phyloP scores from a whole-genome alignment of 2,797 vertebrate genomes.

The Galago senegalensis region DNA sequence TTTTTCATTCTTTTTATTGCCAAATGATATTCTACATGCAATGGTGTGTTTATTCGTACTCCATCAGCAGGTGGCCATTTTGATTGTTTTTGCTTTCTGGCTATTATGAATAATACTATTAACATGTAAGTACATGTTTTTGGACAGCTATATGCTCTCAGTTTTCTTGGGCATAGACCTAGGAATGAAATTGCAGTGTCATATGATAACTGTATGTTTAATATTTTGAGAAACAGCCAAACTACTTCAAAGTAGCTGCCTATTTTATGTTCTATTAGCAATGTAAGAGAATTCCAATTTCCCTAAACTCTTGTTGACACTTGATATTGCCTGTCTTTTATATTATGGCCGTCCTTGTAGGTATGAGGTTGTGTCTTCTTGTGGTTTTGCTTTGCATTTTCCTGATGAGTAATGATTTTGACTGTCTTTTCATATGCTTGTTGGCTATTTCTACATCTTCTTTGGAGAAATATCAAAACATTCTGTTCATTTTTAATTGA shows the following conservation, averaged over 20 bases:
- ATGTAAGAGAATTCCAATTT: neutral
- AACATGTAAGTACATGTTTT: neutral
- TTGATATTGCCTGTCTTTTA: constrained; percentile 4
- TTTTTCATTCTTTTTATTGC: neutral
- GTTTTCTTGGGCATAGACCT: neutral
- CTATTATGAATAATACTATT: neutral
- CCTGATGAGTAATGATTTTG: neutral
- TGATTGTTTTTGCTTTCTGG: neutral
- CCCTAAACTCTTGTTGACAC: neutral
- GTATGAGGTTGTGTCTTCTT: neutral
- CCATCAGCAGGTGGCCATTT: constrained; percentile 2
- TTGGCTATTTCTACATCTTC: neutral
- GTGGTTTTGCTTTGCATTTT: constrained; percentile 24
- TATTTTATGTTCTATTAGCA: neutral
- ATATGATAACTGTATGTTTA: neutral
- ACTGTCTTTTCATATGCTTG: neutral
- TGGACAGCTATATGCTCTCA: neutral
- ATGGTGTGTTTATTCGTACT: neutral
- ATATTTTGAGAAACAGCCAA: neutral
- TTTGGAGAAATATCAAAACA: constrained; percentile 10
- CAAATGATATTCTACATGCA: neutral
- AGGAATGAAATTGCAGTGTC: constrained; percentile 14
- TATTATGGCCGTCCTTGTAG: neutral
- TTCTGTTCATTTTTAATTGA: neutral
- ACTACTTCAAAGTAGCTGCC: constrained; percentile 14